Percentiles rank a stretch among this genome's conserved stretches.
Conservation (phyloP, 1,140 invertebrate genomes). For the Caerostris extrusa region DNA sequence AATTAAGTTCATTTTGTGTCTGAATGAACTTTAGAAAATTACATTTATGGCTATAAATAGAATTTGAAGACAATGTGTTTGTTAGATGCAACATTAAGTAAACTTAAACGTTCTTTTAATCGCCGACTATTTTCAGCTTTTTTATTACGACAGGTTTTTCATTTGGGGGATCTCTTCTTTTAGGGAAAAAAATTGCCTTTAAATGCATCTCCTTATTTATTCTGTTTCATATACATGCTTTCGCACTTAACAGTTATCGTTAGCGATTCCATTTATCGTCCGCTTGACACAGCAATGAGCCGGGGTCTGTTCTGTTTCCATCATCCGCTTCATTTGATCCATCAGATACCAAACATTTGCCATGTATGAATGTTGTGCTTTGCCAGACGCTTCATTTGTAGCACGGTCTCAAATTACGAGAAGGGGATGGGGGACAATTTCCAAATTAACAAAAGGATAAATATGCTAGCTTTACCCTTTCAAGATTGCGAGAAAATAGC, state of each 20-base stretch:
- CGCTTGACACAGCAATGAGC: neutral
- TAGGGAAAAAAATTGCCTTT: neutral
- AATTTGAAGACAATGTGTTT: too few species aligned
- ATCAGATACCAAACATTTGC: slow-evolving; percentile 6
- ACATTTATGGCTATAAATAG: too few species aligned
- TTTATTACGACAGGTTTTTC: too few species aligned
- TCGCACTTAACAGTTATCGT: neutral
- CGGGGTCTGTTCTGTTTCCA: neutral
- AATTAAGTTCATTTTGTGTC: too few species aligned
- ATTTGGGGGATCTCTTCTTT: neutral
- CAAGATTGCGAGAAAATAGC: neutral
- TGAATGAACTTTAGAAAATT: too few species aligned
- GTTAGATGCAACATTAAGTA: too few species aligned
- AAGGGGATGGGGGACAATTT: neutral
- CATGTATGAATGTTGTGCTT: neutral
- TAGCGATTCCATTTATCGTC: neutral
- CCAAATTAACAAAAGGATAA: neutral
- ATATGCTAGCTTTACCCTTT: neutral
- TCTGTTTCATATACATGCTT: neutral
- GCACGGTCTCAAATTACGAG: neutral
- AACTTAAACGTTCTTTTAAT: too few species aligned
- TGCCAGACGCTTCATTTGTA: neutral
- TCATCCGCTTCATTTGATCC: neutral
- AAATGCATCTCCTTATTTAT: neutral
- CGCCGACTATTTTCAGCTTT: too few species aligned